These are phyloP conservation scores for Ariolimax columbianus DNA, from an alignment of 2,888 invertebrate genomes.

Conservation along the genomic window DNA sequence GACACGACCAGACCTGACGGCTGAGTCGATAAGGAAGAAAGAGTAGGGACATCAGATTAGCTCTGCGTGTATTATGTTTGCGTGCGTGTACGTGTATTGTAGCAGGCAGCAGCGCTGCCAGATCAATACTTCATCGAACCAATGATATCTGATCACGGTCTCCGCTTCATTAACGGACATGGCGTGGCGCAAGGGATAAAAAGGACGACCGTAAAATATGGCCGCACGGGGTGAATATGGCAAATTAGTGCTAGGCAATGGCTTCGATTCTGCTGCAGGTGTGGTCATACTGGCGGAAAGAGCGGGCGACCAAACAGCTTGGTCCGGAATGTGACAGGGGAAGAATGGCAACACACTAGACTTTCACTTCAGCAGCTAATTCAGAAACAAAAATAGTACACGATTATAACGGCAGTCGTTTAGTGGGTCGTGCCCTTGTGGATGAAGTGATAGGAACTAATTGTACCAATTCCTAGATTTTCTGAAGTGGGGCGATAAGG, in stretches of 20 bases:
- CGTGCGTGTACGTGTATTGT: neutral
- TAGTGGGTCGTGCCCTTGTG: no score
- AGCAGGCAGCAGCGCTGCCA: neutral
- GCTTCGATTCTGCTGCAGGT: neutral
- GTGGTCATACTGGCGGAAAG: no score
- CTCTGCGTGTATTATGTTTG: no score
- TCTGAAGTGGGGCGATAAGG: no score
- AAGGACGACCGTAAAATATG: neutral
- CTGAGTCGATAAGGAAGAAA: neutral
- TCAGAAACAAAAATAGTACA: no score
- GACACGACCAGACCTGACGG: neutral
- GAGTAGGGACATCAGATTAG: neutral
- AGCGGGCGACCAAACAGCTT: no score
- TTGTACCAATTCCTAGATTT: no score
- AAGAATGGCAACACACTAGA: no score
- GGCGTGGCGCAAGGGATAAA: neutral
- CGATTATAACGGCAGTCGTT: no score
- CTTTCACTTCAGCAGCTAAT: no score
- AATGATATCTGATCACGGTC: slow-evolving; percentile 7
- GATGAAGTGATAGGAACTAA: no score
- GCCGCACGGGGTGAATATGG: neutral
- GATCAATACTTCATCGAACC: slow-evolving; percentile 20
- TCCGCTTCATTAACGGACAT: slow-evolving; percentile 10
- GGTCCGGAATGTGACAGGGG: no score
- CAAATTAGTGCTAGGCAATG: neutral